These are phyloP conservation scores for Neotoxoptera formosana DNA, from an alignment of 1,140 invertebrate genomes.

Conservation along the genomic window DNA sequence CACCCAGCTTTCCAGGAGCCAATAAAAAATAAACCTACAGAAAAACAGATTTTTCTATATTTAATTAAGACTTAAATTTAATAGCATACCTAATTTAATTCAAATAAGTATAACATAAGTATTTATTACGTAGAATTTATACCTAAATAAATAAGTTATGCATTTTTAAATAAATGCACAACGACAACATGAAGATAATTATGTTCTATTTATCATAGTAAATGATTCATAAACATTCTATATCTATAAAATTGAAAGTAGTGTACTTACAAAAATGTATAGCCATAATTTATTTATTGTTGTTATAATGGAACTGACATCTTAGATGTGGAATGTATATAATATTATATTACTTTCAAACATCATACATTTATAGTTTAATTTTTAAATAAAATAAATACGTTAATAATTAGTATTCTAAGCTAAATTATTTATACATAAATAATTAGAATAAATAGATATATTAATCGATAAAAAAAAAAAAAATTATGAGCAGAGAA, in stretches of 20 bases:
- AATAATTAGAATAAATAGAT: too few relatives aligned
- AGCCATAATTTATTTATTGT: not conserved
- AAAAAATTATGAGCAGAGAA: not conserved
- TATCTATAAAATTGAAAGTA: not conserved
- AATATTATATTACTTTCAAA: not conserved
- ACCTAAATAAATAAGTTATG: not conserved
- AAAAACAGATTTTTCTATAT: slow-evolving; percentile 17
- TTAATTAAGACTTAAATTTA: slow-evolving; percentile 7
- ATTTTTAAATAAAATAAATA: not conserved
- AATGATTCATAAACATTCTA: not conserved
- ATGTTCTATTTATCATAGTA: not conserved
- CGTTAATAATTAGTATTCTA: not conserved
- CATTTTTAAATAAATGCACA: not conserved
- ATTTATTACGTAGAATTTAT: not conserved
- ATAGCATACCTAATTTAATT: not conserved
- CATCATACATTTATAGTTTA: not conserved
- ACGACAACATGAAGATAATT: not conserved
- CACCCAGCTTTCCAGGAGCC: slow-evolving; percentile 30
- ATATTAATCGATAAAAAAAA: too few relatives aligned
- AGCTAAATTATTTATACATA: not conserved
- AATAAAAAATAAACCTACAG: slow-evolving; percentile 40
- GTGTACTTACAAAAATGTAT: not conserved
- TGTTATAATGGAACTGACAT: not conserved
- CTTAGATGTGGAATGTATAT: not conserved
- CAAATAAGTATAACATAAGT: not conserved